phyloP scores from a whole-genome alignment of 2,888 invertebrate species.

The Stenodera caucasica region DNA sequence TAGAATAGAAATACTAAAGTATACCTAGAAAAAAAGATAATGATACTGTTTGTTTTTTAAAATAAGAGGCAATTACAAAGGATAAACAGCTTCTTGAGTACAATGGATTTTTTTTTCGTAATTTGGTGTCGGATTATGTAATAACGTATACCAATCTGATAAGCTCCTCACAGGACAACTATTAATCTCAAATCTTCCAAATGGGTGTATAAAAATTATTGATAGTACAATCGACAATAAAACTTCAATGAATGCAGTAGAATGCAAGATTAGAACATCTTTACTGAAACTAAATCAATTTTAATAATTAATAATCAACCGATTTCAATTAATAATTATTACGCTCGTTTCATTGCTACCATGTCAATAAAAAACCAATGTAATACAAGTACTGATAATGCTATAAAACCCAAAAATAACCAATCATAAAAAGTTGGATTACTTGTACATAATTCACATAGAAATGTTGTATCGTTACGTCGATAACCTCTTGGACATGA shows the following conservation, averaged over 20 bases:
- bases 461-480: conserved; percentile 71
- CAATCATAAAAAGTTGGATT: conserved; percentile 85
- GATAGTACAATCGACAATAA: conserved; percentile 74
- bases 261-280: conserved; percentile 74
- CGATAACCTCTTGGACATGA: conserved; percentile 84
- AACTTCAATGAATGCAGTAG: conserved; percentile 83
- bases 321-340: conserved; percentile 21
- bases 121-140: conserved; percentile 92
- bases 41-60: neutral
- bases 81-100: conserved; percentile 97
- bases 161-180: conserved; percentile 80
- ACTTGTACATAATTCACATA: conserved; percentile 78
- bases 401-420: conserved; percentile 94
- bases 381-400: conserved; percentile 79
- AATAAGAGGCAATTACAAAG: conserved; percentile 70
- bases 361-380: conserved; percentile 93
- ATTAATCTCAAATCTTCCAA: conserved; percentile 72
- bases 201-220: conserved; percentile 78
- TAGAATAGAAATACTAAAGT: conserved; percentile 92
- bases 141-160: conserved; percentile 95
- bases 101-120: conserved; percentile 88
- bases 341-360: conserved; percentile 74
- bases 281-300: conserved; percentile 64
- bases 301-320: conserved; percentile 7
- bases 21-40: conserved; percentile 66